phyloP scores from a whole-genome alignment of 2,888 invertebrate species.

The Parthenolecanium corni region DNA sequence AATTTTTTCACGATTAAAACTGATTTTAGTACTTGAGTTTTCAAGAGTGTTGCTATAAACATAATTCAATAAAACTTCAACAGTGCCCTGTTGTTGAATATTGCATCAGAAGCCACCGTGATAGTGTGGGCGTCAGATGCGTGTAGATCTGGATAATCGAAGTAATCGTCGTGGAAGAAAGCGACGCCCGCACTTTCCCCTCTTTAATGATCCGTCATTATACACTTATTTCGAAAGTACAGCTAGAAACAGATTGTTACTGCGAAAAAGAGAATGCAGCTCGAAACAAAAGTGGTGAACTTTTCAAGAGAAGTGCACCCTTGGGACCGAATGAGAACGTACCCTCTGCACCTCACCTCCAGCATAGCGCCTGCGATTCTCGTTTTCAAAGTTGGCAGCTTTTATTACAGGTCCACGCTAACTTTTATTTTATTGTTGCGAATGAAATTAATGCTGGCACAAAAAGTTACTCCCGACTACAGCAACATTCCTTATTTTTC shows the following conservation, averaged over 20 bases:
- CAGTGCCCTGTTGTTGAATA: too few species aligned
- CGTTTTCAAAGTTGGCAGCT: constrained; percentile 19
- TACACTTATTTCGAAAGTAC: constrained; percentile 16
- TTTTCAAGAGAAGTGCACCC: constrained; percentile 27
- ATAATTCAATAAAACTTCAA: too few species aligned
- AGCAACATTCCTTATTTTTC: constrained; percentile 7
- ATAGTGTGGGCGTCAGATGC: too few species aligned
- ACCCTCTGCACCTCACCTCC: background rate
- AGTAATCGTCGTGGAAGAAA: too few species aligned
- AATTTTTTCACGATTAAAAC: too few species aligned
- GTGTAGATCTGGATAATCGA: too few species aligned
- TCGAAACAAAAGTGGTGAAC: constrained; percentile 27
- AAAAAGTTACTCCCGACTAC: constrained; percentile 9
- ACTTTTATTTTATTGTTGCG: constrained; percentile 28
- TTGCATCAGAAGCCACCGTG: too few species aligned
- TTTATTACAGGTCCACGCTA: constrained; percentile 28
- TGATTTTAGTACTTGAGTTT: too few species aligned
- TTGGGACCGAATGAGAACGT: constrained; percentile 2
- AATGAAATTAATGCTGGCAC: constrained; percentile 25
- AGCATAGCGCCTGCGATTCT: constrained; percentile 11
- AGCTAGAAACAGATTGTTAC: constrained; percentile 16
- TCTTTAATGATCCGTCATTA: constrained; percentile 27
- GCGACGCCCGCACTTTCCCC: background rate
- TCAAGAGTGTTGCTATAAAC: too few species aligned
- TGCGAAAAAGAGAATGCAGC: constrained; percentile 17